These are phyloP conservation scores for Stramonita haemastoma DNA, from an alignment of 2,888 invertebrate genomes.

Conservation along the genomic window DNA sequence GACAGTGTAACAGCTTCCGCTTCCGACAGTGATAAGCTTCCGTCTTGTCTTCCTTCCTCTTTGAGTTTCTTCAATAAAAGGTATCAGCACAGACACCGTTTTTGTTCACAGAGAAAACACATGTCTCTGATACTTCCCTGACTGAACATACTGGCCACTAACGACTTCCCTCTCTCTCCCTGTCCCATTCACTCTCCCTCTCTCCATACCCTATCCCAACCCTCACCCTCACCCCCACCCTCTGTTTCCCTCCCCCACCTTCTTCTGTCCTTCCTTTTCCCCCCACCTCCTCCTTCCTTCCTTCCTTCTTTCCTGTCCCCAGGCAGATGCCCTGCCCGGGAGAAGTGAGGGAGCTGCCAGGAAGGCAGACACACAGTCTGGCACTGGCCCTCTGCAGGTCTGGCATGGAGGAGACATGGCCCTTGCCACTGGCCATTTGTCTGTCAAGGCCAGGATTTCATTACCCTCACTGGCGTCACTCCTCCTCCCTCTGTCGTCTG, in stretches of 20 bases:
- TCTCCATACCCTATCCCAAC: neutral
- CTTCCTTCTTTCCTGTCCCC: neutral
- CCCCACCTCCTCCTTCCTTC: too few relatives aligned
- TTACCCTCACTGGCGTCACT: constrained; percentile 3
- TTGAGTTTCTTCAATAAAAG: neutral
- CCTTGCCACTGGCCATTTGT: constrained; percentile 27
- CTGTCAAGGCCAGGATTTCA: constrained; percentile 22
- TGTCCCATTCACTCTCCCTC: neutral
- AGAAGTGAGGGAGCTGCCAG: neutral
- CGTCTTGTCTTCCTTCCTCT: too few relatives aligned
- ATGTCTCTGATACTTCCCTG: neutral
- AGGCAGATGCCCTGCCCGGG: too few relatives aligned
- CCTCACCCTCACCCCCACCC: neutral
- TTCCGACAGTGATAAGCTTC: too few relatives aligned
- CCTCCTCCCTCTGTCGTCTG: neutral
- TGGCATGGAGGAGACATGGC: constrained; percentile 7
- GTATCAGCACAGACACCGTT: neutral
- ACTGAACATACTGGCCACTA: neutral
- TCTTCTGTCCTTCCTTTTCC: too few relatives aligned
- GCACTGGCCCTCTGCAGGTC: neutral
- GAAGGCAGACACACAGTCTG: constrained; percentile 4
- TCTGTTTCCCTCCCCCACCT: too few relatives aligned
- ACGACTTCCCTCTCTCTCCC: neutral
- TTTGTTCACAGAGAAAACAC: neutral
- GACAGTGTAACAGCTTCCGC: too few relatives aligned